Evolutionary conservation across 2,113 vertebrate species (phyloP).

Genomic region (Macheiramphus alcinus): DNA sequence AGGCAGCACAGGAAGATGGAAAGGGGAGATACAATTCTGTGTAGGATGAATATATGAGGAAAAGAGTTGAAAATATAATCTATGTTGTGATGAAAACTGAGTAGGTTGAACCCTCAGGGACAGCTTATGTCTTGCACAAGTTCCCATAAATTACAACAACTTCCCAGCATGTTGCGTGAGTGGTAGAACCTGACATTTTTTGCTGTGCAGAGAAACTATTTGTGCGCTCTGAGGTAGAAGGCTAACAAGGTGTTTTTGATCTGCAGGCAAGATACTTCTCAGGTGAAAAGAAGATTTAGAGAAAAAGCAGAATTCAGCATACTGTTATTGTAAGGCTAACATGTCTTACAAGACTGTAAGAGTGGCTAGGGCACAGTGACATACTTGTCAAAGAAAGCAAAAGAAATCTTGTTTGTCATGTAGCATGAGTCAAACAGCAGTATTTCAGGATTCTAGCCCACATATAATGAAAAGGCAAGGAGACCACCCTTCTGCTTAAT

Average conservation of each 20-base stretch:
- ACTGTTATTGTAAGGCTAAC: not conserved
- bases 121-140: slow-evolving; percentile 35
- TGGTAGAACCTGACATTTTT: not conserved
- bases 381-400: not conserved
- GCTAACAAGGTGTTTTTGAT: not conserved
- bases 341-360: not conserved
- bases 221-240: not conserved
- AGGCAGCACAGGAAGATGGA: not conserved
- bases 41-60: not conserved
- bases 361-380: not conserved
- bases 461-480: slow-evolving; percentile 1
- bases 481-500: not conserved
- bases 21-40: not conserved
- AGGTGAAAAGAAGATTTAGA: not conserved
- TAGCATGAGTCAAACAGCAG: not conserved
- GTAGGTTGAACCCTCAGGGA: slow-evolving; percentile 28
- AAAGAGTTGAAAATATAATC: not conserved
- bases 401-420: not conserved
- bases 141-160: not conserved
- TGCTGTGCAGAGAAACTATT: not conserved
- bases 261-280: not conserved
- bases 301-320: not conserved
- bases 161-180: not conserved
- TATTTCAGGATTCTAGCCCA: not conserved
- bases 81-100: not conserved